These are phyloP conservation scores for Deroplatys truncata DNA, from an alignment of 2,888 invertebrate genomes.

Conservation along the genomic window DNA sequence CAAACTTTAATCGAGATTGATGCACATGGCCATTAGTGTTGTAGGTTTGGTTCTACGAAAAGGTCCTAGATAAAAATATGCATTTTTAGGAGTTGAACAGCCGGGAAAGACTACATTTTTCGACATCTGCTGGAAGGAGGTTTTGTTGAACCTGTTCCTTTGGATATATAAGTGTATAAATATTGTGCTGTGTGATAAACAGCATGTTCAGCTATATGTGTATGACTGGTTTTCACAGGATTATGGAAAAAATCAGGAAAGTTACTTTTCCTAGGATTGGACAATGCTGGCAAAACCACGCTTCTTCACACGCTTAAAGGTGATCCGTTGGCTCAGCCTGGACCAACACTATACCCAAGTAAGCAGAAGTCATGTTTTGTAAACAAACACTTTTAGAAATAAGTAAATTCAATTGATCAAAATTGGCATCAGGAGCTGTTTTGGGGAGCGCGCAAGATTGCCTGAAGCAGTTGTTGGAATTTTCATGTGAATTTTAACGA, in stretches of 20 bases:
- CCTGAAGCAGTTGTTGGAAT: no score
- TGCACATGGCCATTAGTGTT: no score
- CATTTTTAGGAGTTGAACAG: slow-evolving; percentile 42
- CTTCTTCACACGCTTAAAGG: slow-evolving; percentile 99
- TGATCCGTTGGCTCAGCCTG: slow-evolving; percentile 98
- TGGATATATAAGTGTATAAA: slow-evolving; percentile 37
- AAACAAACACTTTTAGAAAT: neutral
- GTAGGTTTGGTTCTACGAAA: slow-evolving; percentile 35
- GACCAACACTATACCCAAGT: slow-evolving; percentile 99
- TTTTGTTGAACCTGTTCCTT: slow-evolving; percentile 43
- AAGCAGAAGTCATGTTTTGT: slow-evolving; percentile 45
- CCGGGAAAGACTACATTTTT: slow-evolving; percentile 46
- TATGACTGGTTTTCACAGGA: slow-evolving; percentile 55
- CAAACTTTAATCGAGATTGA: no score
- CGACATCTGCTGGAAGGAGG: slow-evolving; percentile 43
- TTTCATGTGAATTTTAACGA: no score
- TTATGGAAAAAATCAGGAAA: slow-evolving; percentile 99
- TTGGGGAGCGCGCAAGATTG: no score
- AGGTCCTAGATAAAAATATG: slow-evolving; percentile 44
- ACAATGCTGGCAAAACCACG: slow-evolving; percentile 99
- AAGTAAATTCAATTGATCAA: neutral
- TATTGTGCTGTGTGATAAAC: slow-evolving; percentile 19
- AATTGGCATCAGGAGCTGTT: no score
- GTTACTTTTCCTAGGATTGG: slow-evolving; percentile 94
- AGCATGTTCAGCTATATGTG: slow-evolving; percentile 5